Conservation (phyloP, 2,888 invertebrate genomes). For the Habrosyne pyritoides region DNA sequence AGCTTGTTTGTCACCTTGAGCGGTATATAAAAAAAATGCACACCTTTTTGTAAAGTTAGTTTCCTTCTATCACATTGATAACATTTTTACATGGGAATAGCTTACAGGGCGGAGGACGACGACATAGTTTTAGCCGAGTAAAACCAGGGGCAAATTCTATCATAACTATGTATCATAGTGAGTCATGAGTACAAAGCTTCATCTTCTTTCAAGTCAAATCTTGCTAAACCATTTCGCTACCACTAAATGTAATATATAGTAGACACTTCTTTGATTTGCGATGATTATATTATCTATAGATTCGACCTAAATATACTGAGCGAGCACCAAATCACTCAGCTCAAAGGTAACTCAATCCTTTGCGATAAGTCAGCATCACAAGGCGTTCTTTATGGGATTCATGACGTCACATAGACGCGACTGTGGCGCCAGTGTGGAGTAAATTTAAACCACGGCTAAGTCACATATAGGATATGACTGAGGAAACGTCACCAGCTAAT, state of each 20-base stretch:
- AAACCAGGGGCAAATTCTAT: no score
- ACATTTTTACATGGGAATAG: no score
- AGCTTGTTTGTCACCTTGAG: no score
- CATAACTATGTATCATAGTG: background rate
- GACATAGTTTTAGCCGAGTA: no score
- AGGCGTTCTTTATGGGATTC: constrained; percentile 21
- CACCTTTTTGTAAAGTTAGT: no score
- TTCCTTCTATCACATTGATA: no score
- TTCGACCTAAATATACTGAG: background rate
- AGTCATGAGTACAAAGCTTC: no score
- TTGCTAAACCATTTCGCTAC: no score
- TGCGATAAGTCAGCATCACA: constrained; percentile 9
- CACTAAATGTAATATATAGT: background rate
- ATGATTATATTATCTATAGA: background rate
- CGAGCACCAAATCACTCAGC: background rate
- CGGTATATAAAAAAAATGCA: no score
- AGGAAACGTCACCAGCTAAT: constrained; percentile 62
- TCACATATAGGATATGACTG: constrained; percentile 37
- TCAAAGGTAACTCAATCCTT: constrained; percentile 2
- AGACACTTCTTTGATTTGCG: background rate
- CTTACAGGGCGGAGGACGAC: no score
- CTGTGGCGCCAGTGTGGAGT: constrained; percentile 43
- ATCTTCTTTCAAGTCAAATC: no score
- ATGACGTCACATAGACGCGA: constrained; percentile 28
- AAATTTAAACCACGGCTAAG: constrained; percentile 62